These are phyloP conservation scores for Acipenser oxyrinchus DNA, from an alignment of 2,797 vertebrate species.

Conservation along the genomic window DNA sequence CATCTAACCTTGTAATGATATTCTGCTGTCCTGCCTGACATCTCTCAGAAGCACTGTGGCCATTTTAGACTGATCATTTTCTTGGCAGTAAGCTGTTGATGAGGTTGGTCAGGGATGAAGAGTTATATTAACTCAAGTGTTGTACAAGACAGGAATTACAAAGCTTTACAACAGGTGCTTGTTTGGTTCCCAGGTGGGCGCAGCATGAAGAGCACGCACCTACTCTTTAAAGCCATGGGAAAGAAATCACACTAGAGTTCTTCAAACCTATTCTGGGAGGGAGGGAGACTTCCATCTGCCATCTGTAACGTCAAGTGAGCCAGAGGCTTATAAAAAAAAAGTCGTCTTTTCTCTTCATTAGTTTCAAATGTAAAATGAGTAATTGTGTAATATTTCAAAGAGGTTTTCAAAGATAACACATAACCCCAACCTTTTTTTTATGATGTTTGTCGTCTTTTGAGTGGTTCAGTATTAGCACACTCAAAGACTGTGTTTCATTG, in stretches of 20 bases:
- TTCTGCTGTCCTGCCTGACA: constrained; percentile 45
- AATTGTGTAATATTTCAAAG: no score
- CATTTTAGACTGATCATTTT: constrained; percentile 69
- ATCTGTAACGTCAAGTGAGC: no score
- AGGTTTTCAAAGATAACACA: no score
- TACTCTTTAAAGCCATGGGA: constrained; percentile 11
- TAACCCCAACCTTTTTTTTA: no score
- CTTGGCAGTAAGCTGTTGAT: constrained; percentile 66
- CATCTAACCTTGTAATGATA: constrained; percentile 58
- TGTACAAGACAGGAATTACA: constrained; percentile 67
- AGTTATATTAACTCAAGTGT: constrained; percentile 74
- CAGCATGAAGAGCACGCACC: constrained; percentile 62
- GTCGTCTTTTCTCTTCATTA: no score
- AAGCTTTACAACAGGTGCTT: constrained; percentile 66
- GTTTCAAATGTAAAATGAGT: no score
- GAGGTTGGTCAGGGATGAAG: constrained; percentile 75
- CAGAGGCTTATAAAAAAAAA: no score
- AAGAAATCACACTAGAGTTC: neutral
- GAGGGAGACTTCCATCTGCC: neutral
- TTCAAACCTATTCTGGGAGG: constrained; percentile 1
- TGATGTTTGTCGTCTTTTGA: no score
- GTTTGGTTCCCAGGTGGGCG: constrained; percentile 57
- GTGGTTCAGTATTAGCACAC: no score
- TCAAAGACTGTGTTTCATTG: no score
- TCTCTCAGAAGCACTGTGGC: constrained; percentile 41